These are phyloP conservation scores for Platysternon megacephalum DNA, from an alignment of 2,113 vertebrate species.

Conservation along the genomic window DNA sequence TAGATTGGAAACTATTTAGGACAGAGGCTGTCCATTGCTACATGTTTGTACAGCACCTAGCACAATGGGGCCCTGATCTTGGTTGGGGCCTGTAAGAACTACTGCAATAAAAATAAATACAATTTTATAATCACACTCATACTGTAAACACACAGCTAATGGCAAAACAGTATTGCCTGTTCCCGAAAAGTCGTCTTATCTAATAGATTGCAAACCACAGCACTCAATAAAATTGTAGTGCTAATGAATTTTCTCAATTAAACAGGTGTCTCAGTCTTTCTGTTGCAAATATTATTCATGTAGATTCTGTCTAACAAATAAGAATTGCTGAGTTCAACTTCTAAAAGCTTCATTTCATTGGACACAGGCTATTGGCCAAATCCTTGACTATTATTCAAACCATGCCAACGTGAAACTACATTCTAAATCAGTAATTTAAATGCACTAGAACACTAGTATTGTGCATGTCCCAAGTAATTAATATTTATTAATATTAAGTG, in stretches of 20 bases:
- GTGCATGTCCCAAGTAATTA: too few relatives aligned
- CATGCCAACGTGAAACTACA: not conserved
- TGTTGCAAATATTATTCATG: not conserved
- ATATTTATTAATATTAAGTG: not conserved
- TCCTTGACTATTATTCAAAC: not conserved
- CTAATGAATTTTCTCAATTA: not conserved
- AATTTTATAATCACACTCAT: not conserved
- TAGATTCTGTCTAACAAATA: not conserved
- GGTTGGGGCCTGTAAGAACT: not conserved
- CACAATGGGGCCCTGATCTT: not conserved
- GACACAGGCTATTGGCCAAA: not conserved
- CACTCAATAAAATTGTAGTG: not conserved
- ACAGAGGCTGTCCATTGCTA: too few relatives aligned
- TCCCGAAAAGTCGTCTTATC: not conserved
- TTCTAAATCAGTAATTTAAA: not conserved
- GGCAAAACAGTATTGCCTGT: not conserved
- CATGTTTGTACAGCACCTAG: not conserved
- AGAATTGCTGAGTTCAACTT: not conserved
- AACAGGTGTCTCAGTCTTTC: not conserved
- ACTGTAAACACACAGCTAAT: not conserved
- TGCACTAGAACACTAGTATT: not conserved
- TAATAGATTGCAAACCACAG: not conserved
- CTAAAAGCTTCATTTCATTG: not conserved
- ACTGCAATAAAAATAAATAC: not conserved
- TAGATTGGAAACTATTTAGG: too few relatives aligned